Percentiles rank a stretch among this genome's conserved stretches.
These are phyloP conservation scores for Dendroctonus ponderosae DNA, from an alignment of 1,140 invertebrate species.

Conservation along the genomic window DNA sequence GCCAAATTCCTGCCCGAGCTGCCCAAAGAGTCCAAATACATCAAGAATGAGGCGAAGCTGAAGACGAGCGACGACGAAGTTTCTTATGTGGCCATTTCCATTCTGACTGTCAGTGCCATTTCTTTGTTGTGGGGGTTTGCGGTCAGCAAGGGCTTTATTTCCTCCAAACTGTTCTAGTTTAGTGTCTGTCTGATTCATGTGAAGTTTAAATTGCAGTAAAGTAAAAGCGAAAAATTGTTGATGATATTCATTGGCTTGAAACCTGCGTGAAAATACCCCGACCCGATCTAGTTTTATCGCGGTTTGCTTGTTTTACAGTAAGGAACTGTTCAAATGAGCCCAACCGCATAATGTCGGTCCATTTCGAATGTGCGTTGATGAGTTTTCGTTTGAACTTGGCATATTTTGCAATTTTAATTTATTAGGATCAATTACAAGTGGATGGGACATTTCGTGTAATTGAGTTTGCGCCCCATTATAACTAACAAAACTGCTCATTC, in stretches of 20 bases:
- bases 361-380: conserved; percentile 5
- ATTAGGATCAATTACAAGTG: conserved; percentile 19
- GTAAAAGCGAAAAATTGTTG: too few species aligned
- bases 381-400: conserved; percentile 5
- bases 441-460: conserved; percentile 15
- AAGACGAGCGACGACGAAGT: conserved; percentile 40
- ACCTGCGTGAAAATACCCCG: too few species aligned
- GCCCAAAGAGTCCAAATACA: conserved; percentile 37
- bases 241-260: too few species aligned
- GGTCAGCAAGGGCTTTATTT: conserved; percentile 37
- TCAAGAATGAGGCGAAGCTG: conserved; percentile 27
- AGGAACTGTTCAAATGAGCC: too few species aligned
- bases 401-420: conserved; percentile 17
- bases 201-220: too few species aligned
- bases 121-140: conserved; percentile 42
- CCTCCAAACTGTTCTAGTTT: conserved; percentile 26
- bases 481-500: conserved; percentile 13
- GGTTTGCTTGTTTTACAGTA: too few species aligned
- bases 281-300: too few species aligned
- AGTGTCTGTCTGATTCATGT: too few species aligned
- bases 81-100: conserved; percentile 40
- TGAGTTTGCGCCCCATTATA: conserved; percentile 16
- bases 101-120: conserved; percentile 42
- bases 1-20: conserved; percentile 40
- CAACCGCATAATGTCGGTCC: too few species aligned